A percentile compares a stretch with the other conserved stretches of the same genome.
Evolutionary conservation across 2,888 invertebrate genomes (phyloP).

Genomic region (Lasioglossum calceatum): DNA sequence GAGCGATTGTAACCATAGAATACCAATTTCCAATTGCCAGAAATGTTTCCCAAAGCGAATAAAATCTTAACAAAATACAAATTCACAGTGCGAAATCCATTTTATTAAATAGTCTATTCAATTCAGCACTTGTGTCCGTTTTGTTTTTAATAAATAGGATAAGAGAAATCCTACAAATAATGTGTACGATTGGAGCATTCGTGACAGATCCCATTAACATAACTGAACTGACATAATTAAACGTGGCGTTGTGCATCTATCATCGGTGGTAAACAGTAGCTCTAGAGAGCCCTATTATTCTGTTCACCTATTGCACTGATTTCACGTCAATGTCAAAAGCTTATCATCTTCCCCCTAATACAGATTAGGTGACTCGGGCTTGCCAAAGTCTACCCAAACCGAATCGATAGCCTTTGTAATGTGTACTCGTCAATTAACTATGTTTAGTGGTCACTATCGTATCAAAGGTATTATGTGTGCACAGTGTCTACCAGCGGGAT

Average conservation of each 20-base stretch:
- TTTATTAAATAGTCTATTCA: background rate
- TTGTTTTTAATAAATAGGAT: background rate
- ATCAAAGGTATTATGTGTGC: background rate
- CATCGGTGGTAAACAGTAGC: background rate
- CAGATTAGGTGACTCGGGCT: constrained; percentile 9
- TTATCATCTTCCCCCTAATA: constrained; percentile 21
- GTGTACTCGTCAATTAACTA: constrained; percentile 11
- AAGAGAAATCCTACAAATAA: background rate
- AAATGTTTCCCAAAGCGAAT: too few relatives aligned
- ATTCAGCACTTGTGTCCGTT: background rate
- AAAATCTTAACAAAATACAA: background rate
- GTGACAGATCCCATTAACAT: background rate
- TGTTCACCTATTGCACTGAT: constrained; percentile 18
- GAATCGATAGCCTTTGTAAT: constrained; percentile 23
- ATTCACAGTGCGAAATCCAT: background rate
- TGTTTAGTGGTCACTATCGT: background rate
- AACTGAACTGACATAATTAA: background rate
- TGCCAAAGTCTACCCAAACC: constrained; percentile 3
- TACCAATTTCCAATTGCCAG: background rate
- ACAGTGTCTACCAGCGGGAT: background rate
- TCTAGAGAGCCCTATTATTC: constrained; percentile 14
- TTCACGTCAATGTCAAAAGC: constrained; percentile 25
- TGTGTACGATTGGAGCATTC: background rate
- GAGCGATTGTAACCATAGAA: background rate
- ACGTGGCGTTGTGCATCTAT: background rate